Evolutionary conservation across 2,797 vertebrate species (phyloP), one percentile per base, ranked within the genome.

Genomic region (Phalanger gymnotis): DNA sequence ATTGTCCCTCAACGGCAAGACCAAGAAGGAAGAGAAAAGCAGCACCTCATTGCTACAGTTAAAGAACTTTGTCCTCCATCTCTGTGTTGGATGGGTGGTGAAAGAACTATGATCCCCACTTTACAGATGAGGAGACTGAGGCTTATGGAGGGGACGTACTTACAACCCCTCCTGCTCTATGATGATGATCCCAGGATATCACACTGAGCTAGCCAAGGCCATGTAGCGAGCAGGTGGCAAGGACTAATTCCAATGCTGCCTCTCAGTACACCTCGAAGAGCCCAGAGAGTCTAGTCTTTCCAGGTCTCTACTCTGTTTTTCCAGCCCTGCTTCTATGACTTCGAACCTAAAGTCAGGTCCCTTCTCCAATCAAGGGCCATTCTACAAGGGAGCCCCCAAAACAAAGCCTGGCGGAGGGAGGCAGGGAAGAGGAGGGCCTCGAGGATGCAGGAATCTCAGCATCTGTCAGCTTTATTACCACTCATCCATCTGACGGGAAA

Each of bases 401-500:
- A 53, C 40, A n/a, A 87, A 58, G 81, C 89, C 91, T 47, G 0
- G 28, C 34, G 47, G n/a, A 54, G 16, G 53, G 27, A 4, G 0
- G 14, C 11, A 53, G 53, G 58, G 57, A 57, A 54, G 22, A 11
- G 47, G 91, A 92, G 94, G 91, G n/a, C 47, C 47, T 25, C 11
- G 2, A 91, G 58, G 31, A 55, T 13, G 47, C 94, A 22, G 1
- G 96, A 95, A 97, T 97, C 92, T 90, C 81, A 22, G 97, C 97
- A 98, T 98, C 98, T 98, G 98, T 95, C 94, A 0, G 94, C 92
- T 97, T 97, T 52, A 47, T 57, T 40, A 54, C 93, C 28, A 92
- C 81, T 94, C 92, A 91, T 97, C 96, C 90, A 95, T 53, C n/a
- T 92, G 97, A 98, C 98, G 98, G 98, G 98, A 99, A 99, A 98